Evolutionary conservation across 1,140 invertebrate genomes (phyloP).

Genomic region (Bradynema listronoti): DNA sequence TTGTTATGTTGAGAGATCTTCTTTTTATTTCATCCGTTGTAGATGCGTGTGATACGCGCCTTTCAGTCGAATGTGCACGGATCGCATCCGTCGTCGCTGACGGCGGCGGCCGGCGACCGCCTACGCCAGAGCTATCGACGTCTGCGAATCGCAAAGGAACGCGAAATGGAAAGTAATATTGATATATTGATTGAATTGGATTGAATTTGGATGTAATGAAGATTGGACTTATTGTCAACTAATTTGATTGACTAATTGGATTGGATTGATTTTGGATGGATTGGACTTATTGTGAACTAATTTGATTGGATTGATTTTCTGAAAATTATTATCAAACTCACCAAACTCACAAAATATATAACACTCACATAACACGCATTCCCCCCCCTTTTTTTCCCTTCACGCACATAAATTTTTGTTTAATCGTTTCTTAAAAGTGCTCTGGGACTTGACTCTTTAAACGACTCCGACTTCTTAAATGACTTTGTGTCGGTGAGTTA

Average conservation of each 20-base stretch:
- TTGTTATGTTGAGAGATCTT: too few species aligned
- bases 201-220: too few species aligned
- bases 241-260: background rate
- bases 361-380: too few species aligned
- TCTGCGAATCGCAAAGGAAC: slow-evolving; percentile 41
- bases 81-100: slow-evolving; percentile 43
- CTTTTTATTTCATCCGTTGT: too few species aligned
- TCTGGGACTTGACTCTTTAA: too few species aligned
- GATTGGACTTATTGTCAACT: background rate
- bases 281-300: background rate
- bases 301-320: background rate
- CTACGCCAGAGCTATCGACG: slow-evolving; percentile 40
- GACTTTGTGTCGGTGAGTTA: too few species aligned
- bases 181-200: slow-evolving; percentile 2
- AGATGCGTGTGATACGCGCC: slow-evolving; percentile 46
- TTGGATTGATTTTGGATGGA: slow-evolving; percentile 1
- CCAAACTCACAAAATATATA: too few species aligned
- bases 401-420: too few species aligned
- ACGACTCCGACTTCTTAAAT: too few species aligned
- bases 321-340: too few species aligned
- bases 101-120: slow-evolving; percentile 33
- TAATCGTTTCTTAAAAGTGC: too few species aligned
- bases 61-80: slow-evolving; percentile 36
- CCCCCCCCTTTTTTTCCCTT: too few species aligned
- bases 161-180: slow-evolving; percentile 39